phyloP scores from a whole-genome alignment of 1,140 invertebrate genomes.

The Philotrypesis tridentata region DNA sequence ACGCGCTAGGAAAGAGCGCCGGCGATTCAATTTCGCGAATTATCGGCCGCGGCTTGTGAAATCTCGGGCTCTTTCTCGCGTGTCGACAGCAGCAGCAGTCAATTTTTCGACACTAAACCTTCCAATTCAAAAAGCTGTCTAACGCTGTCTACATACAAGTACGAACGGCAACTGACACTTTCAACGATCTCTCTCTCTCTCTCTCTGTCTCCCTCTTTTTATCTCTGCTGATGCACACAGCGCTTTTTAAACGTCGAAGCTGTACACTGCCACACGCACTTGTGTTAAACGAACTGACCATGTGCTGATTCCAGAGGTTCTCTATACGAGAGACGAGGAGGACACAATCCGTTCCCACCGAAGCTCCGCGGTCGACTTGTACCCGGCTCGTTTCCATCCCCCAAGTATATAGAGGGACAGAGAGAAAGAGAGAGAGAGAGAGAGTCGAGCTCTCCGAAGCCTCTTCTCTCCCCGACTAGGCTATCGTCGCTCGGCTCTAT shows the following conservation, averaged over 20 bases:
- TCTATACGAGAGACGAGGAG: too few species aligned
- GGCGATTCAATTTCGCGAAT: background rate
- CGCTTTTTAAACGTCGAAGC: too few species aligned
- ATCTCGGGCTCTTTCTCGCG: too few species aligned
- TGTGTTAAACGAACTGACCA: too few species aligned
- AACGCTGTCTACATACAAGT: too few species aligned
- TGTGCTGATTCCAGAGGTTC: background rate
- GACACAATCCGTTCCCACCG: slow-evolving; percentile 66
- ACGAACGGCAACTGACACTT: background rate
- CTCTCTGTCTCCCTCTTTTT: too few species aligned
- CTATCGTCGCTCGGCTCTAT: background rate
- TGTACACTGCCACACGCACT: too few species aligned
- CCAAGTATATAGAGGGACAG: slow-evolving; percentile 49
- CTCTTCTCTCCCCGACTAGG: slow-evolving; percentile 9
- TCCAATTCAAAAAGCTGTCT: background rate
- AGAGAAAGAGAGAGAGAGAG: slow-evolving; percentile 32
- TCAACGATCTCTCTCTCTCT: background rate
- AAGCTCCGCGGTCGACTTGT: slow-evolving; percentile 65
- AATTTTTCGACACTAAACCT: background rate
- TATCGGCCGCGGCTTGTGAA: background rate
- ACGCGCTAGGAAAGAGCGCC: background rate
- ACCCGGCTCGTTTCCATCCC: slow-evolving; percentile 68
- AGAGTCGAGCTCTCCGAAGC: slow-evolving; percentile 46
- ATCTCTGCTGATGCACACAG: too few species aligned
- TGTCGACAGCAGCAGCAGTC: too few species aligned